Conservation (phyloP, 2,797 vertebrate genomes). For the Euthynnus affinis region DNA sequence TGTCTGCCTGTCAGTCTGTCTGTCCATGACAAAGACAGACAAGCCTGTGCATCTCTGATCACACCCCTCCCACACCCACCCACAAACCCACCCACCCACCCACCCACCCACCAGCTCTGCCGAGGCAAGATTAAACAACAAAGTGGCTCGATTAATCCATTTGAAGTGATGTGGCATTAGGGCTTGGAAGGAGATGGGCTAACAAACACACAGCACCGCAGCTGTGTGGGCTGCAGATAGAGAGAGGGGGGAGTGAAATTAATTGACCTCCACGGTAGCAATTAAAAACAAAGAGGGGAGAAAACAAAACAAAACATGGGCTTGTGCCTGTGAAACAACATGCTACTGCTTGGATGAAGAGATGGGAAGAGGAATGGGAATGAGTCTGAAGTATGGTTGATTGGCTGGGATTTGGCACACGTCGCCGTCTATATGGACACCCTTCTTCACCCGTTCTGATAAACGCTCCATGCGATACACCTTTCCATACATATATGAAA, state of each 20-base stretch:
- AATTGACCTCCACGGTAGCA: constrained; percentile 87
- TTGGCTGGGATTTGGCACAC: constrained; percentile 39
- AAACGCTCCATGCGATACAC: constrained; percentile 25
- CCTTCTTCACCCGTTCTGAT: constrained; percentile 28
- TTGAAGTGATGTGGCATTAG: constrained; percentile 86
- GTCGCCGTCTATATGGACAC: constrained; percentile 25
- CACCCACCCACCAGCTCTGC: constrained; percentile 84
- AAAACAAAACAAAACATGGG: constrained; percentile 83
- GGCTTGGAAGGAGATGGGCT: constrained; percentile 83
- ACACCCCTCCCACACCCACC: constrained; percentile 67
- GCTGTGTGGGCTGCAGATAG: constrained; percentile 86
- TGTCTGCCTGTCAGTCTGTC: constrained; percentile 64
- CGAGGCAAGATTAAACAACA: constrained; percentile 87
- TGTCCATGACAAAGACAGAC: constrained; percentile 77
- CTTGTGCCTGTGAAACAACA: constrained; percentile 78
- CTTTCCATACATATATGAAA: neutral
- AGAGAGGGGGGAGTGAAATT: constrained; percentile 82
- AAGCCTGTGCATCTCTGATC: constrained; percentile 75
- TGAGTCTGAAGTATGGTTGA: constrained; percentile 63
- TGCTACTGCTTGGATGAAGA: constrained; percentile 72
- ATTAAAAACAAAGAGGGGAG: constrained; percentile 85
- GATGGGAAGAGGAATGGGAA: constrained; percentile 64
- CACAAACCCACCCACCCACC: constrained; percentile 60
- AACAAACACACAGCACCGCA: constrained; percentile 81
- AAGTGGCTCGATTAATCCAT: constrained; percentile 86